Base-by-base conservation (phyloP, 2,888 invertebrate genomes). In the Caradrina clavipalpis region DNA sequence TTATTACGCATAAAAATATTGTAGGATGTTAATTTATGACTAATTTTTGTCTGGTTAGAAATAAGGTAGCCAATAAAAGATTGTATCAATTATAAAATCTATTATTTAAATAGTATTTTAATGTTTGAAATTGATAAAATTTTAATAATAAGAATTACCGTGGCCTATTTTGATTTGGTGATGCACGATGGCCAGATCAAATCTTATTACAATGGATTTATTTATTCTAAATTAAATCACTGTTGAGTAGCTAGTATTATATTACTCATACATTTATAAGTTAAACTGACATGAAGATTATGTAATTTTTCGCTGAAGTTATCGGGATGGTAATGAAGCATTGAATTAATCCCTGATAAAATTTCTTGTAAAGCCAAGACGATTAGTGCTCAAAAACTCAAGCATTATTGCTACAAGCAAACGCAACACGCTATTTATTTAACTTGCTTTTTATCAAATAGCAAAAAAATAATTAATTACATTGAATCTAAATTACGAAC, bases 391-490 rank as follows among this genome's bases (percentile, higher is more conserved):
- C 13, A 68, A 67, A 76, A 68, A 53, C 15, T 51, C 17, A 50
- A 63, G 21, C 49, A 49, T 55, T 66, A 64, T 61, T 50, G 21
- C 53, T 45, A 66, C 51, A 71, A 59, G 63, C 39, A 56, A 71
- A 77, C 49, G 68, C 35, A 72, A 67, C 59, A 62, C 39, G 69
- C 60, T 68, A 67, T 79, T 86, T 77, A 76, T 77, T 83, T 82
- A 76, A 81, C 57, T 83, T 78, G 77, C 22, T 59, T 67, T 79
- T 78, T 73, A 78, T 76, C 60, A 71, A 69, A 69, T 61, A 66
- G 79, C 45, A 76, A 73, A 70, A 73, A 86, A 82, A 81, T 83
- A 26, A 89, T 89, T 89, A 88, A 90, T 90, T 88, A 85, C 76
- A 76, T 76, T 76, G 80, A 88, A 89, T 86, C 81, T 85, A 84